Conservation (phyloP, 2,888 invertebrate genomes). For the Parnassius apollo region DNA sequence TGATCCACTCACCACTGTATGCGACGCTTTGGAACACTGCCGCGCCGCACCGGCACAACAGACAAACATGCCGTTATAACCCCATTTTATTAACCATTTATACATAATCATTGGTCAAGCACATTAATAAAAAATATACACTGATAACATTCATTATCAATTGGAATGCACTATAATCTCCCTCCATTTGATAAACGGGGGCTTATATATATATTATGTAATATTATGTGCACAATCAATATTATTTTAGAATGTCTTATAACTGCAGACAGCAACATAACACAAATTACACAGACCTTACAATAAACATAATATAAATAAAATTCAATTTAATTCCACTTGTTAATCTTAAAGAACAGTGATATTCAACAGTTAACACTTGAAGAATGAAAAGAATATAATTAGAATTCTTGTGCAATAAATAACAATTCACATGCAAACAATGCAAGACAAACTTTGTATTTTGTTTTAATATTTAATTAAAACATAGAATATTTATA, state of each 20-base stretch:
- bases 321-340: conserved; percentile 5
- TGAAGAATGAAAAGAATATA: neutral
- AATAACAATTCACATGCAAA: conserved; percentile 21
- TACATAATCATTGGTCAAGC: neutral
- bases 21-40: conserved; percentile 98
- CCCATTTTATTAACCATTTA: conserved; percentile 29
- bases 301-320: conserved; percentile 6
- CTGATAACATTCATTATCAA: neutral
- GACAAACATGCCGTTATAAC: conserved; percentile 77
- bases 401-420: conserved; percentile 9
- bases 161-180: neutral
- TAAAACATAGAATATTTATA: too few relatives aligned
- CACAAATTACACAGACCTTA: conserved; percentile 9
- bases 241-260: neutral
- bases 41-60: conserved; percentile 77
- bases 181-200: too few relatives aligned
- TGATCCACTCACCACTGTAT: conserved; percentile 94
- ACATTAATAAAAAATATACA: neutral
- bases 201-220: too few relatives aligned
- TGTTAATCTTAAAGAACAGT: neutral
- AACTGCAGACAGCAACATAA: neutral
- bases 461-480: too few relatives aligned
- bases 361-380: conserved; percentile 4
- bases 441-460: conserved; percentile 4
- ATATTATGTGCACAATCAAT: too few relatives aligned